A percentile compares a stretch with the other conserved stretches of the same genome.
Evolutionary conservation across 2,113 vertebrate genomes (phyloP).

Genomic region (Peucedramus taeniatus): DNA sequence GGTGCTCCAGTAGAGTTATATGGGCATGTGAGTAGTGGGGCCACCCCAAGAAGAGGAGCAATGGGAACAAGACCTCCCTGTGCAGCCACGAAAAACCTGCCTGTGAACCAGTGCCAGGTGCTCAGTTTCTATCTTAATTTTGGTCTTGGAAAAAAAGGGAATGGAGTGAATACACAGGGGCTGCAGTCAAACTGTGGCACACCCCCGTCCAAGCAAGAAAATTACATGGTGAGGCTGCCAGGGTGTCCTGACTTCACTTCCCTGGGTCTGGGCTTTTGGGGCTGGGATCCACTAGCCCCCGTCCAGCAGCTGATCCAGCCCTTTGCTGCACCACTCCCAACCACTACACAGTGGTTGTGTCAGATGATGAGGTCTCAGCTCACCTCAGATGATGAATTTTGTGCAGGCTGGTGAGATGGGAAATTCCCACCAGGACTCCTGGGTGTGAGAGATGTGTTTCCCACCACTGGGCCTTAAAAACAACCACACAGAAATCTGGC

Average conservation of each 20-base stretch:
- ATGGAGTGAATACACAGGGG: slow-evolving; percentile 16
- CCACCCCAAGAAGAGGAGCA: not conserved
- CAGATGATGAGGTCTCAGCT: not conserved
- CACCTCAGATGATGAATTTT: not conserved
- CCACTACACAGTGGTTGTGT: not conserved
- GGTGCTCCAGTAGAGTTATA: not conserved
- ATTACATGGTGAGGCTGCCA: slow-evolving; percentile 31
- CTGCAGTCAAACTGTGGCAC: slow-evolving; percentile 12
- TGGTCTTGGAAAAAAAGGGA: slow-evolving; percentile 9
- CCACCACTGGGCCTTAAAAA: not conserved
- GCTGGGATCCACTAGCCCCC: not conserved
- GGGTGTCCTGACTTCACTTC: slow-evolving; percentile 47
- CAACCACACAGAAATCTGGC: fast-evolving
- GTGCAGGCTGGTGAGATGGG: not conserved
- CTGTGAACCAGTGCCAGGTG: not conserved
- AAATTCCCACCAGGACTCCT: not conserved
- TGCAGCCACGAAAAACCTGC: not conserved
- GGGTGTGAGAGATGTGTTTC: not conserved
- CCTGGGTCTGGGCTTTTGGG: not conserved
- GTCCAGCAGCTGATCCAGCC: not conserved
- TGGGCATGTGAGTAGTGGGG: not conserved
- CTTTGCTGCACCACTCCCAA: not conserved
- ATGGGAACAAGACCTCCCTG: not conserved
- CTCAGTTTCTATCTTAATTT: slow-evolving; percentile 43
- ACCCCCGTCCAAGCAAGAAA: not conserved